Base-by-base conservation (phyloP, 2,113 vertebrate species). In the Thymallus thymallus region DNA sequence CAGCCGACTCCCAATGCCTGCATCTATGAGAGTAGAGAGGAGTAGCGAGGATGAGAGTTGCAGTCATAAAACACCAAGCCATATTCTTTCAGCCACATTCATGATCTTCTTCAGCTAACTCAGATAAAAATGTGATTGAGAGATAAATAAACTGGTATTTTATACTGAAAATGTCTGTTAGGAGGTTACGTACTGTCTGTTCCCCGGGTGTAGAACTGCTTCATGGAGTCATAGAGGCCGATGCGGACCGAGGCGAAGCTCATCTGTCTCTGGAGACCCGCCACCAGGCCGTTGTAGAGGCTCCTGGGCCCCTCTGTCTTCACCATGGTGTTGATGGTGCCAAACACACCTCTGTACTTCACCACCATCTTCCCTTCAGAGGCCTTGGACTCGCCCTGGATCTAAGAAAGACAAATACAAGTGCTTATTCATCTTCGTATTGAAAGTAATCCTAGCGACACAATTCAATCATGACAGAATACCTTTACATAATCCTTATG, bases 241-340 rank as follows among this genome's bases (percentile, higher is more conserved):
- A 98, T 95, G 35, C 95, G 94, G 83, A 97, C 92, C 0, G 96
- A 98, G 18, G 96, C 94, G 0, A 98, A 97, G 82, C 94, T 91
- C 94, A 96, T 95, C 89, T 97, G 96, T 14, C 95, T 93, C 45
- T 97, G 96, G 66, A 97, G 94, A 5, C 96, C 96, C 0, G 96
- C 96, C 4, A 85, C 91, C 84, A 97, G 78, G 12, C 96, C 96
- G 0, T 81, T 93, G 92, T 97, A 97, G 4, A 94, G 94, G 74
- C 94, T 95, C 72, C 88, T 76, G 0, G 90, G 84, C 0, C 96
- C 96, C 83, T 97, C 96, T 0, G 67, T 95, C 85, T 81, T 90
- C 86, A 94, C 93, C 91, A 97, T 96, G 88, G 95, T 96, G 85
- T 90, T 77, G 75, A 98, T 91, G 16, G 95, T 98, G 65, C 96